phyloP scores from a whole-genome alignment of 2,888 invertebrate species.

The Melolontha melolontha region DNA sequence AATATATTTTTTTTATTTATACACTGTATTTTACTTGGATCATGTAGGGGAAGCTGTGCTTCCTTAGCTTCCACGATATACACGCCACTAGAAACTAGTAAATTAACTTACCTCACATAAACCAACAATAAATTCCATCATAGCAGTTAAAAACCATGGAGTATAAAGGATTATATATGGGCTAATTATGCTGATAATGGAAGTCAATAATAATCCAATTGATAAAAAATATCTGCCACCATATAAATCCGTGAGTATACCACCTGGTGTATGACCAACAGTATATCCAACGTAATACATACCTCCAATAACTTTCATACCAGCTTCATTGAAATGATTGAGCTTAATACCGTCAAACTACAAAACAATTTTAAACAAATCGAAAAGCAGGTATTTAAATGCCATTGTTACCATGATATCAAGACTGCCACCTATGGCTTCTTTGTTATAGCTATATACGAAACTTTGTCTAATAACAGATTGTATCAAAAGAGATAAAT shows the following conservation, averaged over 20 bases:
- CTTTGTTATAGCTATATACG: background rate
- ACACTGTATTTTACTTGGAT: no score
- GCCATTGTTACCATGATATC: background rate
- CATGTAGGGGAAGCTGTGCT: no score
- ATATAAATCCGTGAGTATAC: conserved; percentile 11
- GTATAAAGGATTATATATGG: background rate
- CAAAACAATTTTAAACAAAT: background rate
- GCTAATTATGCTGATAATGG: background rate
- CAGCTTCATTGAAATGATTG: background rate
- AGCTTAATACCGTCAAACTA: conserved; percentile 3
- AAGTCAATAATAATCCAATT: background rate
- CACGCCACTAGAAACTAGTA: no score
- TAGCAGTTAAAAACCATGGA: conserved; percentile 4
- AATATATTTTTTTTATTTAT: no score
- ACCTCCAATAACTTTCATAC: background rate
- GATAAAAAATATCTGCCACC: conserved; percentile 14
- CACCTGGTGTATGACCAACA: background rate
- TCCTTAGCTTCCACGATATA: no score
- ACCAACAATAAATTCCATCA: background rate
- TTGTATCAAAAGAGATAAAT: background rate
- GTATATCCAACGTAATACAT: background rate
- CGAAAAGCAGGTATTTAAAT: background rate
- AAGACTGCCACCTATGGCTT: no score
- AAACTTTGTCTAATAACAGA: conserved; percentile 1
- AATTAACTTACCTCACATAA: conserved; percentile 7